Base-by-base conservation (phyloP, 2,113 vertebrate species). In the Heterocephalus glaber region DNA sequence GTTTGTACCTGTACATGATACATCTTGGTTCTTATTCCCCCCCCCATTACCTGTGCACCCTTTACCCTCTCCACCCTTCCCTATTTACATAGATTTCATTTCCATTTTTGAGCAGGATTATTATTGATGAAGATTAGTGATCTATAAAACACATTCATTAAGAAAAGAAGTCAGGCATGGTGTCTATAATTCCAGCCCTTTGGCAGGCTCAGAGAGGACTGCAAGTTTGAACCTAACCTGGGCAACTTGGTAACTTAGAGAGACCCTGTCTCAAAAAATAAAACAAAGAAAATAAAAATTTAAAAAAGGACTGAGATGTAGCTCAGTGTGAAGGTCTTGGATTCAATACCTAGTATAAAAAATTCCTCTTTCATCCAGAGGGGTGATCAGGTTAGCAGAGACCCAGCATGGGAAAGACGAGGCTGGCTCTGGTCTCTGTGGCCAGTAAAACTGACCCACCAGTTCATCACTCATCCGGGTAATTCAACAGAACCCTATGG, bases 391-490 rank as follows among this genome's bases (percentile, higher is more conserved):
- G 14, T 26, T 10, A 76, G 9, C 4, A 61, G 28, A 19, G 20
- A 0, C 38, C 26, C 49, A 19, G 49, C n/a, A 35, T 24, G 47
- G 33, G 61, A 60, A n/a, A 65, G 24, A 41, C 0, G 0, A 1
- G 26, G 60, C 26, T 35, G 58, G 79, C 60, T 54, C 4, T 0
- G 52, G 17, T 19, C 38, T 61, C 52, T 19, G 5, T 4, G 24
- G 17, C 30, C 65, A 9, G 82, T n/a, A 22, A 9, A 63, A 56
- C 33, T 35, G 30, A 65, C 28, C 11, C 3, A 47, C n/a, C 61
- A 79, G 26, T 2, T 4, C 5, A 30, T n/a, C 1, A 4, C 26
- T 47, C 20, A 19, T 47, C 35, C 14, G 56, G 35, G 58, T 49
- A n/a, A 61, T n/a, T 5, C 6, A 4, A 22, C 19, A 61, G 77